Evolutionary conservation across 2,797 vertebrate genomes (phyloP), one percentile per base, ranked within the genome.

Genomic region (Adelosebastes latens): DNA sequence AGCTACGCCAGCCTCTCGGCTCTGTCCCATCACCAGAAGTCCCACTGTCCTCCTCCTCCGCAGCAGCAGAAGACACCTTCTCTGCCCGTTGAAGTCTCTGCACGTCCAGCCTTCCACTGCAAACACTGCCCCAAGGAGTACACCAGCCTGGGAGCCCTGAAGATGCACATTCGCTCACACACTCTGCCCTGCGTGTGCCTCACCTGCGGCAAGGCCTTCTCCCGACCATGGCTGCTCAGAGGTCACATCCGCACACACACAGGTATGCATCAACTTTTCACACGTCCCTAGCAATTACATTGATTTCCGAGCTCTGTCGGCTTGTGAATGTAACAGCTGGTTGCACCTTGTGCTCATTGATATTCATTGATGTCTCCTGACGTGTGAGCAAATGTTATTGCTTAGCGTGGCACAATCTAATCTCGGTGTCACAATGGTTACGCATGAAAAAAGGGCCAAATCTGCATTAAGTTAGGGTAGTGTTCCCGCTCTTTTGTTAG

Each of bases 131-230:
- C 97, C 76, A 99, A 99, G 95, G 97, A 99, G 76, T 99, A 99
- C 75, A 96, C 96, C 91, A 99, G 98, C 92, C 94, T 99, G 89
- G 98, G 98, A 1, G 98, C 98, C 14, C 94, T 99, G 75, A 99
- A 99, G 95, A 99, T 99, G 98, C 98, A 99, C 94, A 99, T 99
- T 90, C 97, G 98, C 70, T 99, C 98, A 61, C 98, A 99, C 95
- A 99, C 98, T 0, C 95, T 99, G 89, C 98, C 98, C 55, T 99
- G 98, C 0, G 98, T 99, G 58, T 99, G 98, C 27, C 95, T 95
- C 77, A 99, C 98, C 75, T 99, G 98, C 0, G 98, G 98, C 58
- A 99, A 99, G 92, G 98, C 98, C 49, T 99, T 99, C 94, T 99
- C 98, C 92, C 93, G 98, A 81, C 98, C 98, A 20, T 99, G 98